These are phyloP conservation scores for Acanthosepion pharaonis DNA, from an alignment of 2,888 invertebrate species.

Conservation along the genomic window DNA sequence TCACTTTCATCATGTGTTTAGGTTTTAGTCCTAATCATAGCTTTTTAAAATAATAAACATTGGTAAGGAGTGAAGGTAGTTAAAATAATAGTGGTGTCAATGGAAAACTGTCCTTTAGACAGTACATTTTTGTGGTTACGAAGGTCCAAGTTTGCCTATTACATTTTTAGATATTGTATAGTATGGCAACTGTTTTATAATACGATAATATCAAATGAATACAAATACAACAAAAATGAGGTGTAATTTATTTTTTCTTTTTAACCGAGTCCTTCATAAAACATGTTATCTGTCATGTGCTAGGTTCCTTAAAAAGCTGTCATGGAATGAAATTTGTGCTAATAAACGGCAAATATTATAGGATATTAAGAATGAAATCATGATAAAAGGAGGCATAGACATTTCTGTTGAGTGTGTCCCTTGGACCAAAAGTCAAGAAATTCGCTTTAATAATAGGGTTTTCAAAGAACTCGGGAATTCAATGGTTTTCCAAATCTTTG, in stretches of 20 bases:
- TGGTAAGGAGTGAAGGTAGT: too few species aligned
- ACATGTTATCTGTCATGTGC: background rate
- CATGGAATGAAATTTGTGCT: background rate
- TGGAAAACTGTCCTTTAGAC: too few species aligned
- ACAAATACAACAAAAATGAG: background rate
- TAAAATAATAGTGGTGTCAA: too few species aligned
- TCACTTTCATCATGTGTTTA: too few species aligned
- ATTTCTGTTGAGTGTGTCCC: background rate
- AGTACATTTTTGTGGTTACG: too few species aligned
- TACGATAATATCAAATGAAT: background rate
- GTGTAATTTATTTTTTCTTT: background rate
- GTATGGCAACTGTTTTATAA: background rate
- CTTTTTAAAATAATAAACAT: too few species aligned
- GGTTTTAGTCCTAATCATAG: too few species aligned
- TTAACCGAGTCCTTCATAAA: background rate
- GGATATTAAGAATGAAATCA: background rate
- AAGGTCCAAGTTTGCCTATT: background rate
- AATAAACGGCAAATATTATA: background rate
- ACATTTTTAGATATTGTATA: background rate
- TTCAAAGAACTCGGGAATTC: background rate
- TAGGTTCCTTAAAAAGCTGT: background rate
- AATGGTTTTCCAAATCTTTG: conserved; percentile 23
- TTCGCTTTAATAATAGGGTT: background rate
- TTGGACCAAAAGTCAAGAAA: background rate
- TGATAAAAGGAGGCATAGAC: background rate